These are phyloP conservation scores for Drosophila guanche DNA, from an alignment of 1,140 invertebrate species.

Conservation along the genomic window DNA sequence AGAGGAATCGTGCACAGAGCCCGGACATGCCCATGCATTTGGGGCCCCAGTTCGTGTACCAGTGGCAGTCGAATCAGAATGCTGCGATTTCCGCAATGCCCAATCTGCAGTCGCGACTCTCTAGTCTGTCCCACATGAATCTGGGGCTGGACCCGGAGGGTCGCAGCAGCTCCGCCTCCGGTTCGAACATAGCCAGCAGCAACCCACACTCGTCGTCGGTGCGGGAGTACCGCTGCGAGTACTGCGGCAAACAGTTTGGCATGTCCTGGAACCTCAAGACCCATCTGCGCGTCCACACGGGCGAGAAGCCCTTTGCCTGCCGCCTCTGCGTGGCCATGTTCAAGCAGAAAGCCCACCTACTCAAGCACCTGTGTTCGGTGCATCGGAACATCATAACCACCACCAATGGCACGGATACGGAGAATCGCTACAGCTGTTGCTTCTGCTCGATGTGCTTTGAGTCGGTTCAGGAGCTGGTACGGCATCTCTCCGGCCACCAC, in stretches of 20 bases:
- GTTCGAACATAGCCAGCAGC: constrained; percentile 49
- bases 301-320: constrained; percentile 94
- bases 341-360: constrained; percentile 93
- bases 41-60: constrained; percentile 74
- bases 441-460: constrained; percentile 93
- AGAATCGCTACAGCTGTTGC: constrained; percentile 91
- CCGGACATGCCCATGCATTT: constrained; percentile 70
- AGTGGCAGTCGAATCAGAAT: constrained; percentile 79
- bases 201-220: constrained; percentile 84
- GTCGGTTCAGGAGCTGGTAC: constrained; percentile 91
- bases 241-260: constrained; percentile 94
- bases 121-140: constrained; percentile 70
- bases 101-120: constrained; percentile 75
- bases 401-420: constrained; percentile 88
- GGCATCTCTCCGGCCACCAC: constrained; percentile 93
- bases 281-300: constrained; percentile 92
- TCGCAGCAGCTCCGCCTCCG: constrained; percentile 51
- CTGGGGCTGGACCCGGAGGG: constrained; percentile 62
- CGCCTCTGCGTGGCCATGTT: constrained; percentile 94
- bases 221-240: constrained; percentile 92
- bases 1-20: constrained; percentile 66
- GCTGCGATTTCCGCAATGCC: constrained; percentile 71
- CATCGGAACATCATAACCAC: constrained; percentile 92
- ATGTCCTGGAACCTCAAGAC: constrained; percentile 96
- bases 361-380: constrained; percentile 93